phyloP scores from a whole-genome alignment of 2,113 vertebrate species.

The Oreotrochilus melanogaster region DNA sequence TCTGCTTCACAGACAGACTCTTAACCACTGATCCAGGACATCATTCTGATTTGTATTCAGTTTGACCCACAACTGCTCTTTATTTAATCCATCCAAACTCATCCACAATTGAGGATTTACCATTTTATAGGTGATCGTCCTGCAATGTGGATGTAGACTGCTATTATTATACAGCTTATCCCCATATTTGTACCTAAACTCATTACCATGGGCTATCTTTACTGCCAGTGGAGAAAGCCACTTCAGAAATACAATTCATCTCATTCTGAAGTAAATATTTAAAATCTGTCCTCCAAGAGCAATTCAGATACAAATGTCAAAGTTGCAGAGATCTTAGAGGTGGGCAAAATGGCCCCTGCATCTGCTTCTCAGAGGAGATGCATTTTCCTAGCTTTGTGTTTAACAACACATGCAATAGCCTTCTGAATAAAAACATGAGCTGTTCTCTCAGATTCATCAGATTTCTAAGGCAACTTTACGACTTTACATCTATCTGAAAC shows the following conservation, averaged over 20 bases:
- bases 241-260: neutral
- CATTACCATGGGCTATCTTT: neutral
- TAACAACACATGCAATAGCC: neutral
- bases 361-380: neutral
- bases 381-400: neutral
- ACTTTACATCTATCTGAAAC: neutral
- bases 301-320: neutral
- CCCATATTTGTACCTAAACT: neutral
- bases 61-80: neutral
- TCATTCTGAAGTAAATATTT: neutral
- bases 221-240: neutral
- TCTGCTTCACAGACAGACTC: neutral
- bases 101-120: neutral
- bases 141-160: neutral
- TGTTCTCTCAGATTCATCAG: neutral
- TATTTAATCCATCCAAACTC: neutral
- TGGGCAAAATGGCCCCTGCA: neutral
- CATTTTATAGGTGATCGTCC: accelerated
- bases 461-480: neutral
- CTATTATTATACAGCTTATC: neutral
- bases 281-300: neutral
- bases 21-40: neutral
- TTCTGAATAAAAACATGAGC: neutral
- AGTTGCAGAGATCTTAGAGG: neutral
- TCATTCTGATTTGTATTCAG: neutral